A percentile compares a stretch with the other conserved stretches of the same genome.
These are phyloP conservation scores for Stichopus chloronotus DNA, from an alignment of 35 echinoderm and acorn worm genomes.

Conservation along the genomic window DNA sequence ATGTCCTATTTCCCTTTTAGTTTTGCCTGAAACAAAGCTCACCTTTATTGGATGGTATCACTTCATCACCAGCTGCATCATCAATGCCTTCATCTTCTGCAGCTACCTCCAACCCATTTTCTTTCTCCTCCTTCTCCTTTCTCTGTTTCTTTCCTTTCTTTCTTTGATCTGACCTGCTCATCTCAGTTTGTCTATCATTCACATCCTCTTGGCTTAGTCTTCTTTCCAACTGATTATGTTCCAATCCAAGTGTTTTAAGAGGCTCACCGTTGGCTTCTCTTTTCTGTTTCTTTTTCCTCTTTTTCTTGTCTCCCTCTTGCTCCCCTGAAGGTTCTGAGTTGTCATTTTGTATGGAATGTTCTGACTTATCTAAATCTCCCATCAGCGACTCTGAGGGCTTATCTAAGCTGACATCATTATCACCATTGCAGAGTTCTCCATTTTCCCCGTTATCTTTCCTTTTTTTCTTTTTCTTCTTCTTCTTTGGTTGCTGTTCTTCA, in stretches of 20 bases:
- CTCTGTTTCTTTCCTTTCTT: not conserved
- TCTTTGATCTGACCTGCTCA: not conserved
- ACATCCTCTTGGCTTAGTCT: not conserved
- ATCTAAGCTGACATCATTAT: not conserved
- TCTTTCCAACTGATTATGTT: not conserved
- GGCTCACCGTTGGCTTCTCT: not conserved
- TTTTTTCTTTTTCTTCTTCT: conserved; percentile 44
- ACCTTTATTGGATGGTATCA: not conserved
- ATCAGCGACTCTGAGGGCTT: not conserved
- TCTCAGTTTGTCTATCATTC: not conserved
- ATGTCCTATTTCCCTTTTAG: too few relatives aligned
- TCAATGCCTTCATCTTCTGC: not conserved
- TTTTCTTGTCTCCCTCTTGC: not conserved
- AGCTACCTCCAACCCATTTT: not conserved
- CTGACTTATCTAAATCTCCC: not conserved
- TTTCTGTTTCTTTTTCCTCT: not conserved
- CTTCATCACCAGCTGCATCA: not conserved
- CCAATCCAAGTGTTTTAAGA: not conserved
- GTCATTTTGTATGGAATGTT: not conserved
- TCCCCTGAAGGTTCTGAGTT: not conserved
- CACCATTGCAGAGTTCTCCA: not conserved
- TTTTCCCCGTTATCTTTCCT: not conserved
- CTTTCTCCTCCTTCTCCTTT: not conserved
- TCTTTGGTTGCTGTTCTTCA: not conserved
- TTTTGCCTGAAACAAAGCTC: not conserved